Conservation (phyloP, 2,888 invertebrate genomes). For the Agonopterix alstromeriana region DNA sequence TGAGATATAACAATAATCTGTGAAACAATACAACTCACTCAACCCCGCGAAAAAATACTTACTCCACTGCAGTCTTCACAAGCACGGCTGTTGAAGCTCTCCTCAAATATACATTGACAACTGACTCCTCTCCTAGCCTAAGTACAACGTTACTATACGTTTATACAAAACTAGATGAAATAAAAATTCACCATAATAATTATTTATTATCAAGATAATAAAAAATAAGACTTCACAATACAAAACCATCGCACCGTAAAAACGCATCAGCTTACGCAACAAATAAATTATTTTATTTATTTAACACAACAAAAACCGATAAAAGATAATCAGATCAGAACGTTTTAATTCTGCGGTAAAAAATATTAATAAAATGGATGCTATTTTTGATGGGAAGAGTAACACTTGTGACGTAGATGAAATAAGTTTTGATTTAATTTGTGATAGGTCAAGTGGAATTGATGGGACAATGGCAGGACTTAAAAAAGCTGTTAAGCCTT, state of each 20-base stretch:
- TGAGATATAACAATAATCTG: no score
- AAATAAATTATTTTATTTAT: slow-evolving; percentile 49
- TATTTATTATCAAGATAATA: neutral
- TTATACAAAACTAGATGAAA: no score
- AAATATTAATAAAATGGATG: slow-evolving; percentile 46
- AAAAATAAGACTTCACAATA: slow-evolving; percentile 34
- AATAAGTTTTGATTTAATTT: slow-evolving; percentile 14
- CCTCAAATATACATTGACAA: no score
- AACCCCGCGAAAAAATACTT: no score
- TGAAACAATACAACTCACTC: no score
- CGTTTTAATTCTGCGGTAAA: slow-evolving; percentile 57
- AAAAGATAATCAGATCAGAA: slow-evolving; percentile 69
- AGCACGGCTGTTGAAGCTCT: no score
- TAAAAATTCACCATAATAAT: no score
- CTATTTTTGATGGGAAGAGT: slow-evolving; percentile 40
- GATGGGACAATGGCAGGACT: neutral
- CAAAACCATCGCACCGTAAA: slow-evolving; percentile 41
- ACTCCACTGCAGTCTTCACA: no score
- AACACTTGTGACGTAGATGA: slow-evolving; percentile 42
- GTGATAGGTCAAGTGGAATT: slow-evolving; percentile 13
- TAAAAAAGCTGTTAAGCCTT: no score
- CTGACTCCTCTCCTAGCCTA: no score
- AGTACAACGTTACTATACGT: no score
- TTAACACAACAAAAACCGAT: slow-evolving; percentile 25
- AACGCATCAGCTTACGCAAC: slow-evolving; percentile 59